A percentile compares a stretch with the other conserved stretches of the same genome.
phyloP scores from a whole-genome alignment of 2,113 vertebrate species.

The Rallus limicola region DNA sequence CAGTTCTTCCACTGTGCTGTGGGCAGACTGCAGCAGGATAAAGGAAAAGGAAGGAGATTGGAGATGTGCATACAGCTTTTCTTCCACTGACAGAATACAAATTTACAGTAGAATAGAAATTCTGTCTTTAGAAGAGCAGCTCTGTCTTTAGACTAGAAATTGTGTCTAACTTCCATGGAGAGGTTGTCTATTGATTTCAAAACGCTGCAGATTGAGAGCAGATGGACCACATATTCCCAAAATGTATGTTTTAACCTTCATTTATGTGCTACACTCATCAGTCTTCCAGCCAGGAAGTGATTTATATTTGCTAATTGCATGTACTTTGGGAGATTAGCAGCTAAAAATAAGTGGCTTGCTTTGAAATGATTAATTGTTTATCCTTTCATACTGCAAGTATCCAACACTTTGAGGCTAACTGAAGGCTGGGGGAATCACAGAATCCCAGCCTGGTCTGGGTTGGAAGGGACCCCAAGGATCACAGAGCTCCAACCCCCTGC shows the following conservation, averaged over 20 bases:
- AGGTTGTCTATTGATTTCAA: constrained; percentile 48
- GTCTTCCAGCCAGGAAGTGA: constrained; percentile 64
- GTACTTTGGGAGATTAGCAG: constrained; percentile 56
- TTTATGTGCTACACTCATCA: constrained; percentile 56
- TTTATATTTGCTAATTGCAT: constrained; percentile 69
- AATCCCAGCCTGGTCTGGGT: no score
- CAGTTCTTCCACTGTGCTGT: neutral
- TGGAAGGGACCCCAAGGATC: no score
- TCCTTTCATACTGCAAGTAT: neutral
- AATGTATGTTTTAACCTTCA: constrained; percentile 65
- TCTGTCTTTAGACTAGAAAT: no score
- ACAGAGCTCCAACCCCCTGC: no score
- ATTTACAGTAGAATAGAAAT: no score
- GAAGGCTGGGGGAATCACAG: neutral
- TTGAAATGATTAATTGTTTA: constrained; percentile 48
- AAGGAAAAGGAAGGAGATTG: constrained; percentile 55
- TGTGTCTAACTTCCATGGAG: no score
- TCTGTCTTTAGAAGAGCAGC: no score
- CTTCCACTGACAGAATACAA: no score
- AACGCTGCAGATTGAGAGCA: constrained; percentile 76
- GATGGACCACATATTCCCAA: constrained; percentile 62
- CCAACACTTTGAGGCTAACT: neutral
- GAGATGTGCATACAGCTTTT: no score
- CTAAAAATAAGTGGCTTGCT: constrained; percentile 69
- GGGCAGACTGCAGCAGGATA: constrained; percentile 46